phyloP scores from a whole-genome alignment of 2,113 vertebrate genomes.

The Machaerirhynchus nigripectus region DNA sequence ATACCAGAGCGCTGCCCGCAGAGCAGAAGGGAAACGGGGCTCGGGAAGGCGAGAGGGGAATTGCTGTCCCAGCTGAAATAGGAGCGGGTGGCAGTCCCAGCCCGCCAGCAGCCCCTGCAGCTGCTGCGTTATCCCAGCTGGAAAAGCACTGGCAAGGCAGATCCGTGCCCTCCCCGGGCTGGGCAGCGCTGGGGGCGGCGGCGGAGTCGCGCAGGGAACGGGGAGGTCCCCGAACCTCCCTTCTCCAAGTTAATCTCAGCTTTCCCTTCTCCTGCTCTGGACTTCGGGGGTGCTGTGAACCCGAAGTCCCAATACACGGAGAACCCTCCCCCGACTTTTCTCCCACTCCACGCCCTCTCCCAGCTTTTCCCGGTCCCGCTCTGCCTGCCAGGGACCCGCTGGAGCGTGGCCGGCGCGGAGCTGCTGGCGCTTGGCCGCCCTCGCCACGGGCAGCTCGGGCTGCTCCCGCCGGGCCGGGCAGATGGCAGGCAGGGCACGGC shows the following conservation, averaged over 20 bases:
- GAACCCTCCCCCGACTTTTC: fast-evolving
- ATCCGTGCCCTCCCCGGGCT: not conserved
- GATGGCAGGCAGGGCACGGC: slow-evolving; percentile 53
- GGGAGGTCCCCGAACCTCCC: not conserved
- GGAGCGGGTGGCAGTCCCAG: not conserved
- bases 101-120: not conserved
- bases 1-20: fast-evolving
- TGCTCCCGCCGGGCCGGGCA: not conserved
- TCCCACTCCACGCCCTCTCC: fast-evolving
- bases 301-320: fast-evolving
- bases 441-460: not conserved
- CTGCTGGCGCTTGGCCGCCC: not conserved
- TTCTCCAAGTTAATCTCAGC: fast-evolving
- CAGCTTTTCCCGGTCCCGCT: not conserved
- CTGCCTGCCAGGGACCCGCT: not conserved
- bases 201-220: fast-evolving
- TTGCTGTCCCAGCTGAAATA: not conserved
- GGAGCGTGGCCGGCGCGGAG: not conserved
- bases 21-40: fast-evolving
- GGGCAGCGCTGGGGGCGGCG: not conserved
- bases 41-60: not conserved
- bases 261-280: not conserved
- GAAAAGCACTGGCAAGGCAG: fast-evolving
- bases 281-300: not conserved
- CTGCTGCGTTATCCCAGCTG: not conserved